These are phyloP conservation scores for Eurystomus gularis DNA, from an alignment of 2,113 vertebrate species.

Conservation along the genomic window DNA sequence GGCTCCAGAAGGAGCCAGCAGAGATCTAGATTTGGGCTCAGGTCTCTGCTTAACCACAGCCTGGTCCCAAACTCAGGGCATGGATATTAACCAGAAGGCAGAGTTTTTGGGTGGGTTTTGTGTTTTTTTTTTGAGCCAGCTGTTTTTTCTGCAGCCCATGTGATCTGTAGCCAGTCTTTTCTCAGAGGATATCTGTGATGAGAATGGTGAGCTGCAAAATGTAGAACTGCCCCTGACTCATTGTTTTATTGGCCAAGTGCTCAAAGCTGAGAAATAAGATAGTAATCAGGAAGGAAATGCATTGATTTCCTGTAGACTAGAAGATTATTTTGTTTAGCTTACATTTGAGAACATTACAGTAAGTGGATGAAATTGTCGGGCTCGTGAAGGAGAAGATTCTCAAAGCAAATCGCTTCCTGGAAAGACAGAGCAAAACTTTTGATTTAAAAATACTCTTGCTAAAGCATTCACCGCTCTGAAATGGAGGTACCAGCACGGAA, in stretches of 20 bases:
- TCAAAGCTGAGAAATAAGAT: conserved; percentile 49
- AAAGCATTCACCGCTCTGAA: background rate
- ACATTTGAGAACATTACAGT: conserved; percentile 30
- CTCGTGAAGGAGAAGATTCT: background rate
- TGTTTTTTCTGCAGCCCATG: background rate
- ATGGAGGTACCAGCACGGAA: background rate
- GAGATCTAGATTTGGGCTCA: background rate
- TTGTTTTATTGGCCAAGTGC: conserved; percentile 38
- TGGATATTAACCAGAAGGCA: background rate
- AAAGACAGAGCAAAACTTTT: background rate
- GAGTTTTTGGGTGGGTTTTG: background rate
- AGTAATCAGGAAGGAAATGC: conserved; percentile 63
- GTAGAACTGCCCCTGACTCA: conserved; percentile 50
- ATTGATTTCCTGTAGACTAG: conserved; percentile 58
- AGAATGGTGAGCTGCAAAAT: conserved; percentile 43
- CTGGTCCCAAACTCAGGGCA: background rate
- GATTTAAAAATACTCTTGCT: background rate
- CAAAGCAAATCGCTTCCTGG: conserved; percentile 10
- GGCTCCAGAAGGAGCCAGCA: background rate
- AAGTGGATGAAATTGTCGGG: conserved; percentile 11
- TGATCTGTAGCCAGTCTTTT: background rate
- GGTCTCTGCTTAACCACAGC: background rate
- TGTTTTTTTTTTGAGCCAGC: background rate
- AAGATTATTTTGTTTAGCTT: conserved; percentile 26
- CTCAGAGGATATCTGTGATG: background rate